Evolutionary conservation across 2,113 vertebrate genomes (phyloP), one percentile per base, ranked within the genome.

Genomic region (Pardalotus punctatus): DNA sequence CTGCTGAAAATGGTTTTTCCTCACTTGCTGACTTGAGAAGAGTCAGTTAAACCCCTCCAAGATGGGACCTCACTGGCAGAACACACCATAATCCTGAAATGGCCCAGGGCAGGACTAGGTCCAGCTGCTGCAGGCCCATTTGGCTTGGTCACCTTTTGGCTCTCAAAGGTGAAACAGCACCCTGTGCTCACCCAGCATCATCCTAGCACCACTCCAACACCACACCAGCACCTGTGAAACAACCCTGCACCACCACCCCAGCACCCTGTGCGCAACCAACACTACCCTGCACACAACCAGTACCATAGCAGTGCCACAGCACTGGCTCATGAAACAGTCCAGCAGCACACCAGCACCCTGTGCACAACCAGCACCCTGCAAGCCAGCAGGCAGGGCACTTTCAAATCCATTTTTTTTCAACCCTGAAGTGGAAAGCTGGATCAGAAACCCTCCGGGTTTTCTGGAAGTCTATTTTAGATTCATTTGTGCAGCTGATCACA

Each of bases 81-180:
- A 29, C 43, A 51, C 48, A 16, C 25, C 2, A 0, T 2, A 11
- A 22, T n/a, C 43, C 25, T 17, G 24, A 35, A 40, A 35, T 2
- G 20, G 65, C 40, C 57, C 48, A 14, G 28, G 29, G 15, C 10
- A 3, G 65, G 11, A 3, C 20, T 20, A 21, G 35, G 4, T 29
- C 57, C 48, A 12, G 35, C 18, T 0, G 0, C 65, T 16, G 25
- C 36, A 31, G 45, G 50, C 54, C 27, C 0, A 0, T 3, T 14
- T 5, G 9, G 5, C 70, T 29, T 3, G 0, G 16, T 18, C 5
- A 2, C 36, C 69, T 67, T 40, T 72, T 38, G 45, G 66, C 36
- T 57, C 70, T 18, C 1, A 0, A 29, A 67, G 65, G 54, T 72
- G 80, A 65, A 7, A 12, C 6, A 1, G n/a, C 0, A 0, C 40